Conservation (phyloP, 2,888 invertebrate genomes). For the Hoplodrina blanda region DNA sequence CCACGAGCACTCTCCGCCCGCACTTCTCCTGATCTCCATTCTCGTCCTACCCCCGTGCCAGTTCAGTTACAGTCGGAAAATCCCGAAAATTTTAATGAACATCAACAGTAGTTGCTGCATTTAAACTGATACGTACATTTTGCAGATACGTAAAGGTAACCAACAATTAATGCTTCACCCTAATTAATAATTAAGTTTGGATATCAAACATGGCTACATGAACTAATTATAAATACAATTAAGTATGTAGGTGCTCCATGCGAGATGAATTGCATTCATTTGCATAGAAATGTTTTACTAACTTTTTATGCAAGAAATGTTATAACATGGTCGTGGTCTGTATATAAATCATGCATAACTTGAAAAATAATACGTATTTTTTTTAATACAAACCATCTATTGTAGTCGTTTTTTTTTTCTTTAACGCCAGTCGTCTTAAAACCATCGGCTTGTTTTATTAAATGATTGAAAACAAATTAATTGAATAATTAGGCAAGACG, state of each 20-base stretch:
- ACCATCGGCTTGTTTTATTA: background rate
- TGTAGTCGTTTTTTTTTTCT: background rate
- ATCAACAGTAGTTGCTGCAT: too few relatives aligned
- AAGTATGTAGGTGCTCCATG: slow-evolving; percentile 31
- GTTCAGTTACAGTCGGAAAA: too few relatives aligned
- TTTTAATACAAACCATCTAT: background rate
- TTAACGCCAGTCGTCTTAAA: background rate
- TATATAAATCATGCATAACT: slow-evolving; percentile 35
- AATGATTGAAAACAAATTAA: background rate
- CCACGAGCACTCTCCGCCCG: too few relatives aligned
- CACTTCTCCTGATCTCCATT: too few relatives aligned
- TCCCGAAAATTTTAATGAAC: too few relatives aligned
- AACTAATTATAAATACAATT: slow-evolving; percentile 59
- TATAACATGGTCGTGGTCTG: slow-evolving; percentile 29
- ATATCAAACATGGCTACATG: slow-evolving; percentile 42
- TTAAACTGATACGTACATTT: background rate
- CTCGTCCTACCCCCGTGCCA: too few relatives aligned
- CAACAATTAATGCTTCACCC: slow-evolving; percentile 30
- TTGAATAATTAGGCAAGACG: slow-evolving; percentile 7
- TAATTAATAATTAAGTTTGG: slow-evolving; percentile 41
- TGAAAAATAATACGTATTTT: background rate
- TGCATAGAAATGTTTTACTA: slow-evolving; percentile 47
- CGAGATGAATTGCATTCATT: slow-evolving; percentile 60
- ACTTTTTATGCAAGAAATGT: slow-evolving; percentile 48
- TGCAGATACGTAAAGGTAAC: background rate